Base-by-base conservation (phyloP, 1,140 invertebrate species). In the Saccostrea glomerata region DNA sequence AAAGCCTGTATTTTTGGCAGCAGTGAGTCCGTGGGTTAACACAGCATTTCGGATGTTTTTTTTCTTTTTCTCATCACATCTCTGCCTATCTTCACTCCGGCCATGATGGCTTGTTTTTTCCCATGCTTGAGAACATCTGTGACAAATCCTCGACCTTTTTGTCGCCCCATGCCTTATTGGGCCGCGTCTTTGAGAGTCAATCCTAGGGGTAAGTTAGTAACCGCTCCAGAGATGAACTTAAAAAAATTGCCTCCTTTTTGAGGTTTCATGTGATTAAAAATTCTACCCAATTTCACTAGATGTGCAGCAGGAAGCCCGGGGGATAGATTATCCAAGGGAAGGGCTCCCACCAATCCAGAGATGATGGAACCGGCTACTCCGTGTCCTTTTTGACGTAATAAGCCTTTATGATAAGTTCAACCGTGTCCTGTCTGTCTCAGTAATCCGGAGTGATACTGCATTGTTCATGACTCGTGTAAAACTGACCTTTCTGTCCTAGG, bases 311-410 rank as follows among this genome's bases (percentile, higher is more conserved):
- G 30, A 36, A 2, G 0, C 30, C 30, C 30, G n/a, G n/a, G n/a
- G n/a, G 30, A 36, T 36, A 36, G 30, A 36, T 36, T 36, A 36
- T 23, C 60, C 6, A 23, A n/a, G 6, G 23, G 4, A n/a, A 66
- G 23, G 60, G 60, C 20, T 20, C 60, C 60, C 7, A 20, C 60
- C 23, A 66, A 7, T 66, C 23, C 23, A 9, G 23, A 23, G 13
- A 66, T 6, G 7, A 20, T 66, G 7, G 30, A 36, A 36, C 60
- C 60, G n/a, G n/a, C n/a, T n/a, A 66, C 6, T n/a, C 60, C 60
- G 23, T n/a, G 23, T 66, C 60, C 60, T 66, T 66, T 66, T 66
- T 66, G 60, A 66, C 17, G 60, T 66, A 66, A 23, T 66, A 66
- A 66, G 4, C 60, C 60, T 7, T 23, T 20, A 66, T n/a, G n/a